phyloP scores from a whole-genome alignment of 2,797 vertebrate species.

The Alauda arvensis region DNA sequence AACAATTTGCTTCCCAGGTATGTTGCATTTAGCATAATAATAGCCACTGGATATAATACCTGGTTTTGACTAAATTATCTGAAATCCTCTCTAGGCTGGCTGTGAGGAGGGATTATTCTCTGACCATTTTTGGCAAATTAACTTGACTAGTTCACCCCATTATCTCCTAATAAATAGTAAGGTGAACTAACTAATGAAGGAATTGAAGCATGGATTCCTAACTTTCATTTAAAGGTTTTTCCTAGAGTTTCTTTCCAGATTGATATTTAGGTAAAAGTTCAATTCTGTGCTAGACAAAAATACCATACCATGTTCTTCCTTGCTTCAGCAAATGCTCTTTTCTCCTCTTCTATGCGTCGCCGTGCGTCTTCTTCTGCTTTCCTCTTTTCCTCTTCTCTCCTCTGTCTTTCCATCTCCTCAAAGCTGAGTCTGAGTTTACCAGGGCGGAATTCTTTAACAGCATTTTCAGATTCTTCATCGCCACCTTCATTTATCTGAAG shows the following conservation, averaged over 20 bases:
- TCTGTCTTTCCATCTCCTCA: constrained; percentile 91
- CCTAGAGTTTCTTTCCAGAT: neutral
- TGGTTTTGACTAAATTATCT: neutral
- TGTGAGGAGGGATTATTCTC: neutral
- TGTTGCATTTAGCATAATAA: neutral
- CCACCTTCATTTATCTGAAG: constrained; percentile 78
- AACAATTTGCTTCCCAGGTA: neutral
- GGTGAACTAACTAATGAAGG: neutral
- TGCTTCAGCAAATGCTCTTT: constrained; percentile 91
- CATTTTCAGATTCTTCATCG: constrained; percentile 32
- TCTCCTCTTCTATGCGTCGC: constrained; percentile 92
- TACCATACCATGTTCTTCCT: constrained; percentile 88
- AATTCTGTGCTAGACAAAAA: neutral
- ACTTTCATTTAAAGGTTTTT: neutral
- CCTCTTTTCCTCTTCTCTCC: constrained; percentile 87
- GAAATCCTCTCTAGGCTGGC: neutral
- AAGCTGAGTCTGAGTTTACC: constrained; percentile 93
- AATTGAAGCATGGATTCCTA: neutral
- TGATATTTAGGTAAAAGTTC: neutral
- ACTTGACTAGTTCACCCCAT: neutral
- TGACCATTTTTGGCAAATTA: neutral
- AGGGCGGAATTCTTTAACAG: constrained; percentile 79
- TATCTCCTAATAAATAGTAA: neutral
- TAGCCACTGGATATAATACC: neutral
- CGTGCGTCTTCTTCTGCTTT: constrained; percentile 89